Evolutionary conservation across 2,113 vertebrate genomes (phyloP), one percentile per base, ranked within the genome.

Genomic region (Charina bottae): DNA sequence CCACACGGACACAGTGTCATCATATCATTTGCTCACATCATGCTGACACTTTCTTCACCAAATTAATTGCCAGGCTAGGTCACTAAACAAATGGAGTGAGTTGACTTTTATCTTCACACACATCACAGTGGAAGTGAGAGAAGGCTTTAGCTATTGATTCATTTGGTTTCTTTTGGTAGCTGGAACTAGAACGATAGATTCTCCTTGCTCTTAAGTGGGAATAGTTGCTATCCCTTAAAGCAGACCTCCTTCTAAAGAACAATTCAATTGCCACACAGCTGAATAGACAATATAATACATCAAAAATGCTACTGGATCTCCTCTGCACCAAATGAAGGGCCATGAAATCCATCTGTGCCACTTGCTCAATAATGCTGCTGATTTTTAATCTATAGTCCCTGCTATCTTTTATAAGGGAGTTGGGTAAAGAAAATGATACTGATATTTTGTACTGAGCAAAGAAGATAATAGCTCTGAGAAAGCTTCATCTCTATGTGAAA

Each of bases 171-270:
- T 92, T 93, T 95, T 91, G 94, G 89, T 46, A 85, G 1, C 28
- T 53, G 84, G 49, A 62, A 49, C 83, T 93, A 78, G 59, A 90
- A 94, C 93, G 94, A 93, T 93, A 83, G 88, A 86, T 96, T 95
- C 94, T 96, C 64, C 90, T 90, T 93, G 62, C 94, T 59, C 94
- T 94, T 94, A 97, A 96, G 95, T 88, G 94, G 92, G 72, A 93
- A 93, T 93, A 97, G 89, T 93, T 95, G 78, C 92, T 78, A 96
- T 93, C 93, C 13, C 68, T 94, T 93, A 91, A 49, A 94, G n/a
- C 28, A 89, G 0, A 59, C 83, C 93, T 97, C 96, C 95, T 97
- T 23, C 92, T 92, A 95, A 97, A 96, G 87, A 93, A 90, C 91
- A 94, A 90, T 93, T 94, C 93, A 96, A 93, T 97, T 89, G 89